Base-by-base conservation (phyloP, 2,888 invertebrate species). In the Morinoia aosen region DNA sequence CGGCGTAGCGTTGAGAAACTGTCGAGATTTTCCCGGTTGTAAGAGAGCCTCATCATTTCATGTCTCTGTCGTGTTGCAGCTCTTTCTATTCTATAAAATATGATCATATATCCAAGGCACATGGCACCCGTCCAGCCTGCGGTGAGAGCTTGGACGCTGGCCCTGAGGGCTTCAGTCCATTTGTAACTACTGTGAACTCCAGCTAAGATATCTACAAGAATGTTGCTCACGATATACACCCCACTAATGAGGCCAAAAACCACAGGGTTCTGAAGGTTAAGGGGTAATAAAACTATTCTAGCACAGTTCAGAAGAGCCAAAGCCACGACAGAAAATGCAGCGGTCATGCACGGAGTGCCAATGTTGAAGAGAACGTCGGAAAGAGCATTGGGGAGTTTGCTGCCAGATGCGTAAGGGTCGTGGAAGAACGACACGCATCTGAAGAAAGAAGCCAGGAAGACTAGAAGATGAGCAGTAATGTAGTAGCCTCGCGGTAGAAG, bases 381-480 rank as follows among this genome's bases (percentile, higher is more conserved):
- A 64, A 99, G 97, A 96, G 98, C 98, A 56, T 97, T 97, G 96
- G 98, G 98, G 97, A 99, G 98, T 0, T 98, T 98, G 96, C 98
- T 98, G 96, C 98, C 98, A n/a, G 98, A 98, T 97, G 99, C 99
- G 97, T 99, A 99, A 0, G 99, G 98, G 97, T 99, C 99, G 97
- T 99, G 98, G 97, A 99, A 98, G 97, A 99, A 98, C 97, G 99
- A 99, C 97, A 98, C 98, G 97, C 99, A 98, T 95, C 99, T 98
- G 97, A 98, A 97, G 40, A 98, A 98, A 97, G 99, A 99, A 91
- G 99, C 98, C 25, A 98, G 98, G 19, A 99, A 98, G 95, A 99
- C 97, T 97, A 99, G 98, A 95, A 98, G 97, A 97, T 99, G 98
- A 56, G 99, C 98, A 88, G 98, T 98, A 58, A 99, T 98, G 97